Base-by-base conservation (phyloP, 2,797 vertebrate species). In the Bufotes viridis region DNA sequence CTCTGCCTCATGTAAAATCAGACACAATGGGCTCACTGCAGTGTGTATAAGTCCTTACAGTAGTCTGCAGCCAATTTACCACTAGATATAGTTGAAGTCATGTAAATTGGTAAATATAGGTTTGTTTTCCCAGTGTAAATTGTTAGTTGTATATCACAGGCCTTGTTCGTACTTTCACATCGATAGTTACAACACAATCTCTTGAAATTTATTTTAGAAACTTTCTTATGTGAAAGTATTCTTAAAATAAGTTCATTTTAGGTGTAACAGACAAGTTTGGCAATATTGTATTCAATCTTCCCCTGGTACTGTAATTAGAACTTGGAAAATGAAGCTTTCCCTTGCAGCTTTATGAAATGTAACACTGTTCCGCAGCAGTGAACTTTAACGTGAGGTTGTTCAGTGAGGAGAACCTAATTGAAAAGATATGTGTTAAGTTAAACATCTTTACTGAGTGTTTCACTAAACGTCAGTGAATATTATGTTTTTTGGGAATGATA, bases 251-350 rank as follows among this genome's bases (percentile, higher is more conserved):
- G 42, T 76, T 51, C 57, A 61, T 29, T 82, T 29, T 75, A 93
- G 94, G 91, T 93, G 86, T 91, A 93, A 93, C 90, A 91, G 92
- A 93, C 93, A 93, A 91, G 91, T 90, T 89, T 94, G 93, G 93
- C 93, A 92, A 88, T 91, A 83, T 91, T 92, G 90, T 91, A 93
- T 95, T 94, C 94, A 94, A 94, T 94, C 95, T 94, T 91, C 72
- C 93, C 92, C 93, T 94, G 91, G 94, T 91, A 95, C 93, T 0
- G 63, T 91, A 90, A 84, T 84, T 75, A 57, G 55, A 42, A 89
- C 91, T 94, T 92, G 92, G 94, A 95, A 95, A 94, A 95, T 93
- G 92, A 92, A 93, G 92, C 42, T 92, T 84, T 92, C 93, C 91
- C 90, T 88, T 93, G 89, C 92, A 90, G 90, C 92, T 90, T 87